These are phyloP conservation scores for Andrena praecox DNA, from an alignment of 2,888 invertebrate species.

Conservation along the genomic window DNA sequence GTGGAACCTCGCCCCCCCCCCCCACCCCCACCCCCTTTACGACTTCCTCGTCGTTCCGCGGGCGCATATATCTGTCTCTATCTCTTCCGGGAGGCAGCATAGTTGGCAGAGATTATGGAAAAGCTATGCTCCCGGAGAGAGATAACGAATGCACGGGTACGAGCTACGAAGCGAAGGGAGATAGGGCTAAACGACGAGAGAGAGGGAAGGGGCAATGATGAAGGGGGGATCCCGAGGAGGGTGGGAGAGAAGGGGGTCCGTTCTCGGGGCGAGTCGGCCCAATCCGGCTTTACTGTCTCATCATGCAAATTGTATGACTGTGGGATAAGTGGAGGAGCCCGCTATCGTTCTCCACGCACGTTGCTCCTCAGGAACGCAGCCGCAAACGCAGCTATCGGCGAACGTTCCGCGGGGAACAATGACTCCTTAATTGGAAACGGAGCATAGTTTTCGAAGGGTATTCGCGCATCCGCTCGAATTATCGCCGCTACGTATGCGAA, in stretches of 20 bases:
- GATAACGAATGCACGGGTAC: conserved; percentile 61
- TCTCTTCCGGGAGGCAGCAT: conserved; percentile 40
- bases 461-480: conserved; percentile 42
- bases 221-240: conserved; percentile 12
- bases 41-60: conserved; percentile 31
- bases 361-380: conserved; percentile 43
- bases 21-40: conserved; percentile 11
- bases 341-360: conserved; percentile 51
- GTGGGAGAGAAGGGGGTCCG: conserved; percentile 55
- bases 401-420: conserved; percentile 60
- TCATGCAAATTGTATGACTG: conserved; percentile 77
- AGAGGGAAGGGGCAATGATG: conserved; percentile 17
- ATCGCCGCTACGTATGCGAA: conserved; percentile 38
- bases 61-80: conserved; percentile 35
- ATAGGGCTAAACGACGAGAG: conserved; percentile 40
- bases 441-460: conserved; percentile 62
- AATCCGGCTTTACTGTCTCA: conserved; percentile 76
- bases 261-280: conserved; percentile 62
- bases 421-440: conserved; percentile 67
- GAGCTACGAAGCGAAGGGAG: conserved; percentile 38
- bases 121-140: conserved; percentile 59
- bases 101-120: conserved; percentile 68
- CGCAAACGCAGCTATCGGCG: conserved; percentile 42
- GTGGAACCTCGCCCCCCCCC: background rate
- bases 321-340: conserved; percentile 64